Base-by-base conservation (phyloP, 2,797 vertebrate genomes). In the Linurgus olivaceus region DNA sequence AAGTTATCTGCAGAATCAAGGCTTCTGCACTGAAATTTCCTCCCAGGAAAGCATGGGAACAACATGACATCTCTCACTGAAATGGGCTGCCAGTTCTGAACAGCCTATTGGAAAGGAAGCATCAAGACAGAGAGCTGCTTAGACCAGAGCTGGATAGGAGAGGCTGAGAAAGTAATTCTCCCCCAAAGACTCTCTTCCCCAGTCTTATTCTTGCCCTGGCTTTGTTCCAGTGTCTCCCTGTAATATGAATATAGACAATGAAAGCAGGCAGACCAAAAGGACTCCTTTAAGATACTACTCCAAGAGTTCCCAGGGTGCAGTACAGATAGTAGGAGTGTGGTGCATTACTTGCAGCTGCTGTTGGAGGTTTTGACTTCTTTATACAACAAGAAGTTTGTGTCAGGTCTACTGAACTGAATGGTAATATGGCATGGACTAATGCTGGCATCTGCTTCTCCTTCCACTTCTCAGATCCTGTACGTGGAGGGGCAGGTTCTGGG, bases 1-100 rank as follows among this genome's bases (percentile, higher is more conserved):
- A 96, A 75, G 23, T 92, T 93, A 84, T 63, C 40, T 93, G 93
- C 75, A 96, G 91, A 91, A 91, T 93, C 85, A 93, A 91, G 66
- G 37, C 29, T 96, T 96, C 86, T 91, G 62, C 45, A 57, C 26
- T 67, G 48, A 52, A 93, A 78, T 21, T 94, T 90, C 42, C 48
- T 94, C 85, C 42, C 35, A 68, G 75, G 58, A 81, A 93, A 78
- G 28, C 3, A 29, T 51, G 13, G 31, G 40, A 80, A 37, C 26
- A 67, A 55, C 25, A 28, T 23, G 28, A 55, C 37, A 55, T 86
- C n/a, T 66, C 73, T 93, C 67, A 48, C 63, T 70, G 71, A 86
- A 95, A 85, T 59, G n/a, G 37, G n/a, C 72, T 94, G 67, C n/a
- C 71, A 70, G 17, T 61, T 83, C 59, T 35, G n/a, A 86, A 67